Conservation (phyloP, 2,797 vertebrate genomes). For the Melopsittacus undulatus region DNA sequence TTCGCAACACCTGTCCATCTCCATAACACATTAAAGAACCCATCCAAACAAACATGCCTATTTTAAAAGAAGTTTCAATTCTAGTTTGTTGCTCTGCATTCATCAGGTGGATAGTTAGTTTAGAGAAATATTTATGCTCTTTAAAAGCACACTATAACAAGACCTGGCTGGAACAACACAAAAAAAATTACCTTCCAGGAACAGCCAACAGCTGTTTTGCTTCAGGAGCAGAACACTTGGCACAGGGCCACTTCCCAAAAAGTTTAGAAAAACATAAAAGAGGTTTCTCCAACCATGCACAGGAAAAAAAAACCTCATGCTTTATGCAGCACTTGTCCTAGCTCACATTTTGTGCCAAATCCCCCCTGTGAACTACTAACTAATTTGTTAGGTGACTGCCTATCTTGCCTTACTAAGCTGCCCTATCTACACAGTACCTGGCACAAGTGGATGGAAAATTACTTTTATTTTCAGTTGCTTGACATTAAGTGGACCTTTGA, state of each 20-base stretch:
- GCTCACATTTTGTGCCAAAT: background rate
- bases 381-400: background rate
- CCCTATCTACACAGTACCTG: background rate
- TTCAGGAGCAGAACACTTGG: background rate
- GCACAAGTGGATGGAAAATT: background rate
- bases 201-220: conserved; percentile 27
- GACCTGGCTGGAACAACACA: background rate
- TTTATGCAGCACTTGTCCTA: background rate
- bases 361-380: background rate
- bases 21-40: background rate
- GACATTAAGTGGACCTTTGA: background rate
- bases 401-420: background rate
- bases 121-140: background rate
- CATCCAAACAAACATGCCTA: background rate
- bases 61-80: background rate
- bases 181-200: background rate
- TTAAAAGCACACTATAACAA: conserved; percentile 5
- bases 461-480: background rate
- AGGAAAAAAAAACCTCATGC: background rate
- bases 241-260: conserved; percentile 7
- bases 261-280: background rate
- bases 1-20: background rate
- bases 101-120: background rate
- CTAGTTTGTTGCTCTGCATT: background rate
- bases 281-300: background rate